phyloP scores from a whole-genome alignment of 2,888 invertebrate genomes.

The Dione juno region DNA sequence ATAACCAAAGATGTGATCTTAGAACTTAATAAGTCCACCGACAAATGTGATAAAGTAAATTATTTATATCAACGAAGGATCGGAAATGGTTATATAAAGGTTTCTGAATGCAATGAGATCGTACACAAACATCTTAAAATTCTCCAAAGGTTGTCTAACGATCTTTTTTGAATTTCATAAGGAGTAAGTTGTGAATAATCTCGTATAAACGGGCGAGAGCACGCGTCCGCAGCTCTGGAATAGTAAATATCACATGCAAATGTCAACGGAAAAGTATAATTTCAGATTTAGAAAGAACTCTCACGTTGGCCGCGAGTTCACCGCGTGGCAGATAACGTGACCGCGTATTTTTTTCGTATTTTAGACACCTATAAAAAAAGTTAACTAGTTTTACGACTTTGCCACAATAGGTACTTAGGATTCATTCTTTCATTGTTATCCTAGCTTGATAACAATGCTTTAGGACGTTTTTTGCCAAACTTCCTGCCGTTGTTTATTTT shows the following conservation, averaged over 20 bases:
- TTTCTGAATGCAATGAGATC: constrained; percentile 48
- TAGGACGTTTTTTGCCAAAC: constrained; percentile 60
- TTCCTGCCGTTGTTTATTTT: constrained; percentile 63
- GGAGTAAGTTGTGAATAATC: constrained; percentile 54
- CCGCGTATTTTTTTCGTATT: constrained; percentile 55
- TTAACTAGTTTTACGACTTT: constrained; percentile 54
- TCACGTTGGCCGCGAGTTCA: constrained; percentile 55
- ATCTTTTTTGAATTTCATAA: constrained; percentile 61
- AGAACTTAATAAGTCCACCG: constrained; percentile 8
- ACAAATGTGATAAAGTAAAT: constrained; percentile 29
- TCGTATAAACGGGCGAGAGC: constrained; percentile 54
- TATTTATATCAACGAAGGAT: constrained; percentile 42
- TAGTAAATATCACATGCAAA: constrained; percentile 57
- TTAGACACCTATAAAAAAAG: constrained; percentile 60
- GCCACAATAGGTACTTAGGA: constrained; percentile 67
- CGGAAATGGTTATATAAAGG: constrained; percentile 50
- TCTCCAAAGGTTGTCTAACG: constrained; percentile 52
- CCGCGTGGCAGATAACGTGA: constrained; percentile 69
- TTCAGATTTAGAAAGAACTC: constrained; percentile 61
- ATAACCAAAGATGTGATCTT: too few relatives aligned
- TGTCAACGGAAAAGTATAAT: constrained; percentile 56
- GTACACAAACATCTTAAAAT: constrained; percentile 53
- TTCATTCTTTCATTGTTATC: constrained; percentile 75
- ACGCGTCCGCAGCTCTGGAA: constrained; percentile 51
- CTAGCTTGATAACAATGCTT: constrained; percentile 65